phyloP scores from a whole-genome alignment of 2,797 vertebrate genomes.

The Sebastes vulpes region DNA sequence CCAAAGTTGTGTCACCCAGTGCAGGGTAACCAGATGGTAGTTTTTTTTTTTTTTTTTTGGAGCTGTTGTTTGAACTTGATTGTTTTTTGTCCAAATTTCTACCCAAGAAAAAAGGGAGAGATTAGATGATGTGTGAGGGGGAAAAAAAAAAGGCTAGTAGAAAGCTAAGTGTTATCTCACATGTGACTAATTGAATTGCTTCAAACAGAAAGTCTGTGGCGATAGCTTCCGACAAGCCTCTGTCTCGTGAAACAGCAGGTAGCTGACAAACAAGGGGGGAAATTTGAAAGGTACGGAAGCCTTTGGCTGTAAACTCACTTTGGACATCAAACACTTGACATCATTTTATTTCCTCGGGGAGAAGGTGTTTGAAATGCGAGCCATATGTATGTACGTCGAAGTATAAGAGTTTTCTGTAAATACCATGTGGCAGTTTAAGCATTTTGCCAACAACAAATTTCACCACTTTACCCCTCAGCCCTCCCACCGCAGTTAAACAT shows the following conservation, averaged over 20 bases:
- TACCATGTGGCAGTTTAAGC: constrained; percentile 69
- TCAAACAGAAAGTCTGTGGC: constrained; percentile 83
- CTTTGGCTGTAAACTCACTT: constrained; percentile 87
- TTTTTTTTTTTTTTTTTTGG: constrained; percentile 9
- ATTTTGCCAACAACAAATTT: constrained; percentile 63
- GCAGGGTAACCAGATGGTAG: constrained; percentile 76
- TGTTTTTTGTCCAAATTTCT: constrained; percentile 71
- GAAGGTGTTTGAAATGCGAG: constrained; percentile 77
- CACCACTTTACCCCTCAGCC: constrained; percentile 34
- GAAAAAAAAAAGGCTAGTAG: constrained; percentile 59
- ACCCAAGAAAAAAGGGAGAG: constrained; percentile 42
- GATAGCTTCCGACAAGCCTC: constrained; percentile 84
- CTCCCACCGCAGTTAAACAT: constrained; percentile 37
- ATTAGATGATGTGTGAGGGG: constrained; percentile 69
- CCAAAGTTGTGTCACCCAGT: constrained; percentile 73
- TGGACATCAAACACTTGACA: constrained; percentile 88
- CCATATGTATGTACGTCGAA: constrained; percentile 78
- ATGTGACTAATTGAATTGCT: constrained; percentile 86
- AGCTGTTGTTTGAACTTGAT: constrained; percentile 64
- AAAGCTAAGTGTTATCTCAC: constrained; percentile 80
- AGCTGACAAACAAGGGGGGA: constrained; percentile 86
- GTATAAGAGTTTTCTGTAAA: constrained; percentile 63
- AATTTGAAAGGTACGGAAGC: constrained; percentile 83
- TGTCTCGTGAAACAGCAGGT: constrained; percentile 89
- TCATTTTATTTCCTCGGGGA: constrained; percentile 82